These are phyloP conservation scores for Fragum fragum DNA, from an alignment of 2,888 invertebrate species.

Conservation along the genomic window DNA sequence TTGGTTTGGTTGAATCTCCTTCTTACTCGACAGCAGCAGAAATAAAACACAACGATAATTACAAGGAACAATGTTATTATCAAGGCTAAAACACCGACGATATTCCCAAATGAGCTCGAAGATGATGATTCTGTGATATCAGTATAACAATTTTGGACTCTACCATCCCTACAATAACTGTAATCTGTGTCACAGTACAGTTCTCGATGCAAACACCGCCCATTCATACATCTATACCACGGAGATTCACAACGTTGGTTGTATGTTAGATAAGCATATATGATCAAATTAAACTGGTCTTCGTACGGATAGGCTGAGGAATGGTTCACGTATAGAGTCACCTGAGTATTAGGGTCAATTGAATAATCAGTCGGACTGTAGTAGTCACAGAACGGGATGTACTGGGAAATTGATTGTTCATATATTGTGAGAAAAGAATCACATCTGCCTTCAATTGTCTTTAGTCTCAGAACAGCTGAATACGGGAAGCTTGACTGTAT, in stretches of 20 bases:
- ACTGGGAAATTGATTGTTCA: neutral
- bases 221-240: conserved; percentile 7
- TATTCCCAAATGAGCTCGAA: neutral
- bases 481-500: neutral
- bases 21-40: neutral
- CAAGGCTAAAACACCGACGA: neutral
- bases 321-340: neutral
- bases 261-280: neutral
- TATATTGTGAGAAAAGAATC: neutral
- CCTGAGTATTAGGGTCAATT: neutral
- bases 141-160: neutral
- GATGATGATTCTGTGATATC: neutral
- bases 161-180: neutral
- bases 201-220: neutral
- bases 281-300: neutral
- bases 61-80: neutral
- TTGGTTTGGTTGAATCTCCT: neutral
- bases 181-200: neutral
- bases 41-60: neutral
- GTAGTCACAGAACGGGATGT: neutral
- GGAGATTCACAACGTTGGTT: neutral
- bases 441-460: neutral
- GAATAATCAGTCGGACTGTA: neutral
- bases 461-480: neutral
- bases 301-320: neutral